Base-by-base conservation (phyloP, 2,797 vertebrate species). In the Enteromius thamalakanensis region DNA sequence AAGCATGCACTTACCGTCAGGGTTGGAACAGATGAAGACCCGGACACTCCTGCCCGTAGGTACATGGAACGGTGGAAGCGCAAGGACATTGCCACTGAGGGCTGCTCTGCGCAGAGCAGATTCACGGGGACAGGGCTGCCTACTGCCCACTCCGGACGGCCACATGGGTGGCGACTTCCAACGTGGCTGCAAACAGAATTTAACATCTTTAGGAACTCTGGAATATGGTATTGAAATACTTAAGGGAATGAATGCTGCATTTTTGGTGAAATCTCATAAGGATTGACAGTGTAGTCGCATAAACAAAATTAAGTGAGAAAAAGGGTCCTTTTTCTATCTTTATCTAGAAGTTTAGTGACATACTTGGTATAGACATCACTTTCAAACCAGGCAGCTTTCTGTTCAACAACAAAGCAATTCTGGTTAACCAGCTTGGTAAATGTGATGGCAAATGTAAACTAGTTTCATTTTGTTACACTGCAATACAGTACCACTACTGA, bases 21-120 rank as follows among this genome's bases (percentile, higher is more conserved):
- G 96, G 92, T 97, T 98, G 94, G 96, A 93, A 89, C 96, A 97
- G 93, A 98, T 96, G 95, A 98, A 99, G 89, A 98, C 96, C 29
- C 97, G 95, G 86, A 98, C 96, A 88, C 96, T 97, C 90, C 96
- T 95, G 88, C 97, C 97, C 67, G 95, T 95, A 86, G 97, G 97
- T 86, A 96, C 94, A 40, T 96, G 94, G 92, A 97, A 95, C 75
- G 96, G 92, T 81, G 97, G 96, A 91, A 98, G 94, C 42, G 97
- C 96, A 82, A 93, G 91, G 87, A 97, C 94, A 89, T 97, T 96
- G 77, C 97, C 96, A 83, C 95, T 94, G 94, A 98, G 93, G 74
- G 95, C 97, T 86, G 96, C 96, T 86, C 94, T 93, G 92, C 97
- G 95, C 89, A 98, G 93, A 87, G 96, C 96, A 11, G 97, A 97